These are phyloP conservation scores for Lepilemur septentrionalis DNA, from an alignment of 2,797 vertebrate species.

Conservation along the genomic window DNA sequence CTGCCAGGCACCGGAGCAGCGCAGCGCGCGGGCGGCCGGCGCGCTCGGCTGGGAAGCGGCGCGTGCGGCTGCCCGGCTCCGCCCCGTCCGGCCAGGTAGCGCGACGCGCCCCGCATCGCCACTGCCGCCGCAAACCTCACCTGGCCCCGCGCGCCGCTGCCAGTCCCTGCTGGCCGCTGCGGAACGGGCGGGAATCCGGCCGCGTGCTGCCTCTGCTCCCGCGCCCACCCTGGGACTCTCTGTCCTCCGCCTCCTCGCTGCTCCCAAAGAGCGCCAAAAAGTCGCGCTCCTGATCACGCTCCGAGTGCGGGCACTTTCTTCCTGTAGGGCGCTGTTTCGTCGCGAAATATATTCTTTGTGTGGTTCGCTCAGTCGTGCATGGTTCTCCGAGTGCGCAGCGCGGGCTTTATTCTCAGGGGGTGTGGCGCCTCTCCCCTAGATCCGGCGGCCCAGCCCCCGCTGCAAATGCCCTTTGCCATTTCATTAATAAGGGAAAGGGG, in stretches of 20 bases:
- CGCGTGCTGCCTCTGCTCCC: neutral
- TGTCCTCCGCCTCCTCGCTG: neutral
- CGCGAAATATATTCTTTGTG: conserved; percentile 52
- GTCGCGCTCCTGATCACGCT: conserved; percentile 35
- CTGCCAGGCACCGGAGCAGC: neutral
- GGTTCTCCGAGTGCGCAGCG: neutral
- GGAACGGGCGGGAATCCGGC: neutral
- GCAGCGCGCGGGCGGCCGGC: too few species aligned
- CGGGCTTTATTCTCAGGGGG: conserved; percentile 64
- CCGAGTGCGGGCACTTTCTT: conserved; percentile 16
- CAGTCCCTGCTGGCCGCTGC: neutral
- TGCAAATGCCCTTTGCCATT: neutral
- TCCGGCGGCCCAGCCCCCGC: conserved; percentile 13
- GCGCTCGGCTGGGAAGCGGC: neutral
- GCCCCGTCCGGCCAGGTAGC: conserved; percentile 63
- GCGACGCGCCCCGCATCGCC: neutral
- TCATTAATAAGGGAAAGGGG: neutral
- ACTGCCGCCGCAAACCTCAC: conserved; percentile 45
- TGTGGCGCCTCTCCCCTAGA: conserved; percentile 54
- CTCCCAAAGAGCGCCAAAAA: conserved; percentile 65
- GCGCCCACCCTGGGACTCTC: neutral
- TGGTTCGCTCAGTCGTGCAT: neutral
- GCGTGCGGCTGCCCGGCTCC: neutral
- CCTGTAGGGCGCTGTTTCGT: conserved; percentile 15
- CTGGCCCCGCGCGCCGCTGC: neutral